A percentile compares a stretch with the other conserved stretches of the same genome.
phyloP scores from a whole-genome alignment of 2,888 invertebrate species.

The Machimus atricapillus region DNA sequence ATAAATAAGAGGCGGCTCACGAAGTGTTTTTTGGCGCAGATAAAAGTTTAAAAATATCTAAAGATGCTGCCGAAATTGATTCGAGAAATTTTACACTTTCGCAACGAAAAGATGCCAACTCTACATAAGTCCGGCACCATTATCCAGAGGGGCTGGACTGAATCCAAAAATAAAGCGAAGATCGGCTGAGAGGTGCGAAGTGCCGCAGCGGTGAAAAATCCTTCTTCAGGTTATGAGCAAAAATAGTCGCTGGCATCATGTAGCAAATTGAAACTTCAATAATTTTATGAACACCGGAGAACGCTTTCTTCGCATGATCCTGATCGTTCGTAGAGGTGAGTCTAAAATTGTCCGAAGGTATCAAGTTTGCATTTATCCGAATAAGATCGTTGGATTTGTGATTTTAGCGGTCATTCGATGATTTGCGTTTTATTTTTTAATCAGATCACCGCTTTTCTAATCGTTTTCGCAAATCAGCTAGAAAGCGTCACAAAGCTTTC shows the following conservation, averaged over 20 bases:
- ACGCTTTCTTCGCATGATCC: not conserved
- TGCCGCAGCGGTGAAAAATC: not conserved
- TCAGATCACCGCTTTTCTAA: not conserved
- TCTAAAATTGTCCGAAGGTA: not conserved
- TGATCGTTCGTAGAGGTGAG: not conserved
- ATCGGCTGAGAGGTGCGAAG: not conserved
- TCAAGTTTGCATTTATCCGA: not conserved
- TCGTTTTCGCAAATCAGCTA: not conserved
- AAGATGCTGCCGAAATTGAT: not conserved
- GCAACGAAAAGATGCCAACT: not conserved
- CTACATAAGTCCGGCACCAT: not conserved
- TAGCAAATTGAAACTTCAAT: not conserved
- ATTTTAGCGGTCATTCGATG: not conserved
- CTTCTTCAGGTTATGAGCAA: not conserved
- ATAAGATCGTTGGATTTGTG: not conserved
- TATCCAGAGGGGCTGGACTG: not conserved
- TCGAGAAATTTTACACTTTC: not conserved
- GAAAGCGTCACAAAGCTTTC: not conserved
- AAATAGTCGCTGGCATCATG: not conserved
- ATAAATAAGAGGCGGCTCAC: not conserved
- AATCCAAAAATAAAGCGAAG: not conserved
- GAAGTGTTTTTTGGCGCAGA: not conserved
- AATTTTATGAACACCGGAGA: not conserved
- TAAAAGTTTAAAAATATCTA: not conserved
- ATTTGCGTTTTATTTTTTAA: not conserved